Base-by-base conservation (phyloP, 53 echinoderm and acorn worm species). In the Astropecten irregularis region DNA sequence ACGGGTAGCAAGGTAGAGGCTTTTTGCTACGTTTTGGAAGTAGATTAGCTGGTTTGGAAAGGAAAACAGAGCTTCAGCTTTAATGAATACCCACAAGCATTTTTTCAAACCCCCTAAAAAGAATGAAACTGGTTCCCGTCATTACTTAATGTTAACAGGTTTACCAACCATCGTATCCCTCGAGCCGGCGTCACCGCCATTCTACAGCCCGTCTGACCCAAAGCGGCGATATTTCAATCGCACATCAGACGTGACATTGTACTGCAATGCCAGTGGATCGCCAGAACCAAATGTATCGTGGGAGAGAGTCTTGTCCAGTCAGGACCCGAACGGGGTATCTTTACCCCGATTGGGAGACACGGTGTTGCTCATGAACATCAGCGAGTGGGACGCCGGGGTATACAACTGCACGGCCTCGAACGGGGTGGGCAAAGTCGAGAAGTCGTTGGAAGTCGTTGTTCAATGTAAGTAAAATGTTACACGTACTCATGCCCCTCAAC, bases 361-460 rank as follows among this genome's bases (percentile, higher is more conserved):
- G 6, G 70, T 70, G 84, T 8, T 18, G 10, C 32, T 69, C 14
- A 34, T 5, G 11, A 69, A 84, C 51, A 48, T 84, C 59, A 57
- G 29, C 21, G 40, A 49, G 8, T 51, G 44, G 71, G 69, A 69
- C 32, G 71, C 79, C n/a, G 79, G 79, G 60, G 46, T 62, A 32
- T 79, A 79, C 40, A 79, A 79, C 79, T 79, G 79, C 62, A 79
- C 79, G 0, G 79, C 79, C 31, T 79, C 79, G 32, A 79, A 79
- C 62, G 79, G 79, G n/a, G 79, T 79, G 10, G 79, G 79, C 6
- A 29, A 44, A 10, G 59, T 62, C 10, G 62, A 79, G 62, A 3
- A 15, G 61, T 79, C 57, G 16, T n/a, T 89, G 13, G 84, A 89
- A 21, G 84, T 89, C 33, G 71, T 89, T 11, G 85, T 89, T 11